Percentiles rank a stretch among this genome's conserved stretches.
Conservation (phyloP, 2,797 vertebrate species). For the Crossoptilon crossoptilon region DNA sequence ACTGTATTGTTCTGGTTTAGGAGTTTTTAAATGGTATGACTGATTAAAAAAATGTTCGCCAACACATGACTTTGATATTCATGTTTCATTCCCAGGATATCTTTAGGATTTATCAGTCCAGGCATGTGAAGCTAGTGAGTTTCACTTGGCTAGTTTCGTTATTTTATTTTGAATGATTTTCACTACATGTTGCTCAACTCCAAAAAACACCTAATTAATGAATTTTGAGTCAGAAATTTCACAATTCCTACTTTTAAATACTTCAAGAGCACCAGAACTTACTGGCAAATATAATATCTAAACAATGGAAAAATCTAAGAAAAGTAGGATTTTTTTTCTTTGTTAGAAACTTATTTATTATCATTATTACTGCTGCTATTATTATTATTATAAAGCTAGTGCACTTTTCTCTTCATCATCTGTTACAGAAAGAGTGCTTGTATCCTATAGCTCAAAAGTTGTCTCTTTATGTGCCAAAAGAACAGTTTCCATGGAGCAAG, state of each 20-base stretch:
- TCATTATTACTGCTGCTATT: background rate
- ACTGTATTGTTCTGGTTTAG: slow-evolving; percentile 57
- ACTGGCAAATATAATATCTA: background rate
- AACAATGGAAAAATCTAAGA: background rate
- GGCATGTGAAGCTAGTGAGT: slow-evolving; percentile 1
- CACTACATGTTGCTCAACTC: background rate
- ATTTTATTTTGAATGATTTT: background rate
- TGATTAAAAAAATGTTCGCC: slow-evolving; percentile 68
- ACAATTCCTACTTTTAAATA: background rate
- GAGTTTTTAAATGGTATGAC: slow-evolving; percentile 41
- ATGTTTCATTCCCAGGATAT: slow-evolving; percentile 43
- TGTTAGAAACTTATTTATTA: background rate
- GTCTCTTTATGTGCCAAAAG: background rate
- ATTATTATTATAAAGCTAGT: background rate
- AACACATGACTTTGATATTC: slow-evolving; percentile 68
- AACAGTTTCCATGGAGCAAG: background rate
- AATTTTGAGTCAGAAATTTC: background rate
- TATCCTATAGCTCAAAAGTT: background rate
- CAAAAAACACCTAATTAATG: background rate
- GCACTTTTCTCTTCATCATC: background rate
- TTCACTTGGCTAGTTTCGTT: background rate
- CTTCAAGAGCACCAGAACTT: background rate
- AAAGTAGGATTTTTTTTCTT: background rate
- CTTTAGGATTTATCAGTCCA: slow-evolving; percentile 51
- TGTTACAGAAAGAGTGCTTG: background rate